Evolutionary conservation across 2,888 invertebrate species (phyloP).

Genomic region (Athalia rosae): DNA sequence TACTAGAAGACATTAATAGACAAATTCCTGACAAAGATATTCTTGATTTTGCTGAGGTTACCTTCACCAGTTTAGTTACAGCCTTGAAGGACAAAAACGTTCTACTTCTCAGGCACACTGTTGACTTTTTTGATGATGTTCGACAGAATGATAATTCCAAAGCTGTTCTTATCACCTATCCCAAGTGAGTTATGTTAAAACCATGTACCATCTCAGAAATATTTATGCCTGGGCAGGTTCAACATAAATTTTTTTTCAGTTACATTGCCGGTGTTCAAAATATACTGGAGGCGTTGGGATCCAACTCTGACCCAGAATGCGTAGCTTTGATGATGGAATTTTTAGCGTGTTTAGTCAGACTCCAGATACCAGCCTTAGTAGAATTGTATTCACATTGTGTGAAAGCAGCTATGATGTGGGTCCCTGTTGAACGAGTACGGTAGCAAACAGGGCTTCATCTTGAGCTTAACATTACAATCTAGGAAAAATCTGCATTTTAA

Average conservation of each 20-base stretch:
- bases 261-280: constrained; percentile 70
- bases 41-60: constrained; percentile 73
- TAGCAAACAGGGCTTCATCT: not conserved
- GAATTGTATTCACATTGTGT: constrained; percentile 72
- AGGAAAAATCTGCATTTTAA: not conserved
- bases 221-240: too few species aligned
- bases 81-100: constrained; percentile 74
- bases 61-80: constrained; percentile 74
- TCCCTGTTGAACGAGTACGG: constrained; percentile 71
- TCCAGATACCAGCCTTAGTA: constrained; percentile 71
- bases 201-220: constrained; percentile 51
- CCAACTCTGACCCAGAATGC: constrained; percentile 73
- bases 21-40: constrained; percentile 74
- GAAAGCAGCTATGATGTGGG: constrained; percentile 74
- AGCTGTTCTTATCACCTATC: constrained; percentile 65
- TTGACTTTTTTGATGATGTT: constrained; percentile 76
- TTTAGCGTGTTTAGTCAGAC: constrained; percentile 72
- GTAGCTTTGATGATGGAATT: constrained; percentile 75
- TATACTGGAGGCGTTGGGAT: constrained; percentile 69
- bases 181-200: constrained; percentile 59
- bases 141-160: constrained; percentile 68
- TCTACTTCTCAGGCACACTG: constrained; percentile 74
- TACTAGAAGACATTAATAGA: constrained; percentile 75
- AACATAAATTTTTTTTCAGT: constrained; percentile 53
- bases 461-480: not conserved